These are phyloP conservation scores for Steinernema feltiae DNA, from an alignment of 1,140 invertebrate genomes.

Conservation along the genomic window DNA sequence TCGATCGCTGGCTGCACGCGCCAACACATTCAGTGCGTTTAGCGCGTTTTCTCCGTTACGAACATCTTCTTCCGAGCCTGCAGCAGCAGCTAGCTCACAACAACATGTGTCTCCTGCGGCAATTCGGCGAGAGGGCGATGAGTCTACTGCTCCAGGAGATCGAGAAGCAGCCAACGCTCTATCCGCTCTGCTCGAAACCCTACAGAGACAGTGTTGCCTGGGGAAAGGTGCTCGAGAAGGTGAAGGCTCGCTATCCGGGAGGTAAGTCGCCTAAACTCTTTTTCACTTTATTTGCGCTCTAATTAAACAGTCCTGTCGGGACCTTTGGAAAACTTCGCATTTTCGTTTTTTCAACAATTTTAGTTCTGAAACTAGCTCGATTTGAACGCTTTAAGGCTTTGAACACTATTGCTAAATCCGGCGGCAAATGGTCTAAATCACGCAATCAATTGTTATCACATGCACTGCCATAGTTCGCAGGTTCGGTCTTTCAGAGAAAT, in stretches of 20 bases:
- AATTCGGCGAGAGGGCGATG: neutral
- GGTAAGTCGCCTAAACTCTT: no score
- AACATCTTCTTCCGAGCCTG: neutral
- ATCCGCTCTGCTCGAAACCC: neutral
- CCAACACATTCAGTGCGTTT: neutral
- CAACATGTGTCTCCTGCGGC: neutral
- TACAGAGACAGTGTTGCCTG: neutral
- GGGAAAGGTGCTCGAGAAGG: constrained; percentile 2
- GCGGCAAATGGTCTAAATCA: no score
- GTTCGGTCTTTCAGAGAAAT: no score
- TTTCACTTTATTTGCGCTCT: no score
- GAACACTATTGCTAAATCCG: no score
- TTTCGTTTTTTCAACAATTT: no score
- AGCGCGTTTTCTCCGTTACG: neutral
- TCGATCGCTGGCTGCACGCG: neutral
- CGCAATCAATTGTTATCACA: no score
- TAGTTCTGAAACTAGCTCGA: no score
- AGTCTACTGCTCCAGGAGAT: neutral
- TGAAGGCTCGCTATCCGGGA: neutral
- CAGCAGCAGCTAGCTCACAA: neutral
- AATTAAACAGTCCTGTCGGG: no score
- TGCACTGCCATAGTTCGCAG: no score
- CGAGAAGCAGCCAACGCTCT: neutral
- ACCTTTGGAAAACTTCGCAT: no score
- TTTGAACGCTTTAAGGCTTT: no score